Evolutionary conservation across 2,797 vertebrate genomes (phyloP), one percentile per base, ranked within the genome.

Genomic region (Melanotaenia maccullochi): DNA sequence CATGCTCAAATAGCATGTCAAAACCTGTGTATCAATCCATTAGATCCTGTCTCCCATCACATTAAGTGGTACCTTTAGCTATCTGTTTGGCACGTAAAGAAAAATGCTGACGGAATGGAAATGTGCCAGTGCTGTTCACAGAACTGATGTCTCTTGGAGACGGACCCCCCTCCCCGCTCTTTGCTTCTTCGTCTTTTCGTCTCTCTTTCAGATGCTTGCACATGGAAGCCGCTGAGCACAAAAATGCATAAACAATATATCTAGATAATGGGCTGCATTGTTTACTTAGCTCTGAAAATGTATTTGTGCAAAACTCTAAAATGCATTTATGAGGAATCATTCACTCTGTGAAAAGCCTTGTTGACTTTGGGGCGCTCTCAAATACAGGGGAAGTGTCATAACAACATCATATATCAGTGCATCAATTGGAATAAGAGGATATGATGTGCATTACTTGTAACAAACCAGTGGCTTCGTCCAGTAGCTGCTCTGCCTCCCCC

Each of bases 1-100:
- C 93, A 95, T 95, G 95, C 95, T 97, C 95, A 96, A 96, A 97
- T 95, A 96, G 95, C 93, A 96, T 96, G 96, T 97, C 97, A 97
- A 94, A 97, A 94, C 93, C 95, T 95, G 95, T 96, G 96, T 96
- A 96, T 97, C 95, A 96, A 94, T 95, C 92, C 89, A 94, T 95
- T 96, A 95, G 92, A 93, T 96, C 91, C 93, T 91, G 92, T 93
- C 93, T 94, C 90, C 92, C 90, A 93, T 95, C 93, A 95, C 93
- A 94, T 94, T 94, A 96, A 96, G 94, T 94, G 94, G 93, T 95
- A 96, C 93, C 87, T 93, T 92, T 95, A 95, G 93, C 92, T 93
- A 93, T 90, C 92, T 89, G 92, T 91, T 89, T 87, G 57, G 87
- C 84, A 90, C 79, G 82, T 89, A 90, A 87, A 87, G 82, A 87